phyloP scores from a whole-genome alignment of 2,797 vertebrate species.

The Podarcis lilfordi region DNA sequence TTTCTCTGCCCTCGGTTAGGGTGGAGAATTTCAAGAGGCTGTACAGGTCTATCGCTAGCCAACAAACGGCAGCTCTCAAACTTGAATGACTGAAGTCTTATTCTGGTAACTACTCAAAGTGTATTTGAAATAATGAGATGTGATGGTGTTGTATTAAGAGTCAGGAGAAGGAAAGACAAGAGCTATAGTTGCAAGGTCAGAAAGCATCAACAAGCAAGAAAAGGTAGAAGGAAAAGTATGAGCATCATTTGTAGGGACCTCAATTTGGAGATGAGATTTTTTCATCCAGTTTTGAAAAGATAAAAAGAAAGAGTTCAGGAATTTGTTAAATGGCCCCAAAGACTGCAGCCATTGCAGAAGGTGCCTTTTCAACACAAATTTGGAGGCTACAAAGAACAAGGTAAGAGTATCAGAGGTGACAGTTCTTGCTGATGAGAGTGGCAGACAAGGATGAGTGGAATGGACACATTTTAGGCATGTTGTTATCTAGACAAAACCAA shows the following conservation, averaged over 20 bases:
- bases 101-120: not conserved
- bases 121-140: not conserved
- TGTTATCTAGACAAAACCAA: constrained; percentile 16
- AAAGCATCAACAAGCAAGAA: not conserved
- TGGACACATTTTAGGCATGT: not conserved
- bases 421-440: not conserved
- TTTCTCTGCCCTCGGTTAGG: too few relatives aligned
- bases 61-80: too few relatives aligned
- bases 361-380: not conserved
- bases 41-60: too few relatives aligned
- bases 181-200: not conserved
- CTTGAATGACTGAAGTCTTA: not conserved
- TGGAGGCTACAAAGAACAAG: constrained; percentile 8
- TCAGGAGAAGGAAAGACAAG: not conserved
- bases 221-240: not conserved
- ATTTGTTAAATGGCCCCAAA: not conserved
- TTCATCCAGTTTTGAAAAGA: not conserved
- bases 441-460: constrained; percentile 5
- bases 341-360: not conserved
- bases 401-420: not conserved
- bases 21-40: too few relatives aligned
- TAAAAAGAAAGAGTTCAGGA: not conserved
- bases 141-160: not conserved
- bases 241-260: not conserved
- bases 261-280: not conserved